Conservation (phyloP, 2,797 vertebrate genomes). For the Eulemur albifrons region DNA sequence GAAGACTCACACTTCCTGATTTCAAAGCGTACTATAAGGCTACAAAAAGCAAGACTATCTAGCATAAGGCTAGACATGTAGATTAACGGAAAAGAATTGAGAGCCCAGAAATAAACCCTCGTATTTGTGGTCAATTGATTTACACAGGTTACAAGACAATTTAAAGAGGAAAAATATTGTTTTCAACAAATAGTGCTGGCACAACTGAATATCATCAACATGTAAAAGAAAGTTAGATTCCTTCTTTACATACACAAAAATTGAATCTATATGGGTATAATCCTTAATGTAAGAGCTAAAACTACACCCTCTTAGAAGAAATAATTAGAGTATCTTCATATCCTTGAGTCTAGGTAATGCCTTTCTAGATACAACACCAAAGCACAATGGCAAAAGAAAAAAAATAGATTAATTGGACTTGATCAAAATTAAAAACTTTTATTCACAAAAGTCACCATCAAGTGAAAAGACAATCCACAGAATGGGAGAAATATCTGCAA, state of each 20-base stretch:
- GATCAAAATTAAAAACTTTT: not conserved
- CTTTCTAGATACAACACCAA: not conserved
- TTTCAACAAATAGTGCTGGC: not conserved
- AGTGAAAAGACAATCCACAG: not conserved
- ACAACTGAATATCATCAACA: not conserved
- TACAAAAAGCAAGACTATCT: not conserved
- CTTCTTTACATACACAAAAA: not conserved
- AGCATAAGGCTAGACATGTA: not conserved
- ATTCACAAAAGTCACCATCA: not conserved
- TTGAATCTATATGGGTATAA: not conserved
- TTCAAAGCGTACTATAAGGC: not conserved
- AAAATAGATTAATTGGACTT: not conserved
- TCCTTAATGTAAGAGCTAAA: not conserved
- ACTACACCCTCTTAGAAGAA: not conserved
- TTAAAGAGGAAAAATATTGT: not conserved
- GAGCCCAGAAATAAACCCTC: not conserved
- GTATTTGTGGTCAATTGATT: not conserved
- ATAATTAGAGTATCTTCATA: not conserved
- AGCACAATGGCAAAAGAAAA: not conserved
- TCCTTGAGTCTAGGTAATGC: not conserved
- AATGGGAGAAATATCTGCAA: not conserved
- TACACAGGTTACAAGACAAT: not conserved
- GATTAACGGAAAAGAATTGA: not conserved
- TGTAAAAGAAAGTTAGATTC: not conserved
- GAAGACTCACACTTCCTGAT: not conserved